Evolutionary conservation across 2,113 vertebrate genomes (phyloP), one percentile per base, ranked within the genome.

Genomic region (Archilochus colubris): DNA sequence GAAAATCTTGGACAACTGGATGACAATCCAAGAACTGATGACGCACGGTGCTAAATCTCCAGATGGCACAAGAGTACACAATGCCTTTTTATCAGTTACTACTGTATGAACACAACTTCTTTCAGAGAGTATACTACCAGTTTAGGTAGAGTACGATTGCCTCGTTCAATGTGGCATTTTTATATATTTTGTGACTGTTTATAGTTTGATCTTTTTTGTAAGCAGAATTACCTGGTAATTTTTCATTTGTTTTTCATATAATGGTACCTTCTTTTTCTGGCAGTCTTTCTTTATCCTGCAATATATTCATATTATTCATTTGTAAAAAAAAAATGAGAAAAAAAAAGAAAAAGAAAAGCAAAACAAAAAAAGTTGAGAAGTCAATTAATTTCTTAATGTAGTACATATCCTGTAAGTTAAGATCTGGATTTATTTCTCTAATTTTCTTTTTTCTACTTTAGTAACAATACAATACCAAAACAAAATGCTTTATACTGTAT

Each of bases 121-220:
- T 91, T 83, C 95, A 98, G 96, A 97, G 95, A 97, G 92, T 96
- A 96, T 97, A 97, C 98, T 99, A 99, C 98, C 99, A 97, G 96
- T 98, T 98, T 98, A 85, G 99, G 99, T 99, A 99, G 97, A 97
- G 98, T 98, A 98, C 98, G 94, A 98, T 99, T 98, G 99, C 99
- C 99, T 99, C 99, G 99, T 99, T 99, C 98, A 99, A 99, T 98
- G 99, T 98, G 99, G 99, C 99, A 69, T 98, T 99, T 99, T 99
- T 99, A 99, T 99, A 98, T 98, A 99, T 99, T 99, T 99, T 98
- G 97, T 98, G 98, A 99, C 98, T 98, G 98, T 99, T 99, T 98
- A 97, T 98, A 98, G 98, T 98, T 98, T 98, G 96, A 97, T 97
- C 94, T 98, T 98, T 99, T 99, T 99, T 99, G 98, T 99, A 99